A percentile compares a stretch with the other conserved stretches of the same genome.
phyloP scores from a whole-genome alignment of 2,113 vertebrate species.

The Silurus asotus region DNA sequence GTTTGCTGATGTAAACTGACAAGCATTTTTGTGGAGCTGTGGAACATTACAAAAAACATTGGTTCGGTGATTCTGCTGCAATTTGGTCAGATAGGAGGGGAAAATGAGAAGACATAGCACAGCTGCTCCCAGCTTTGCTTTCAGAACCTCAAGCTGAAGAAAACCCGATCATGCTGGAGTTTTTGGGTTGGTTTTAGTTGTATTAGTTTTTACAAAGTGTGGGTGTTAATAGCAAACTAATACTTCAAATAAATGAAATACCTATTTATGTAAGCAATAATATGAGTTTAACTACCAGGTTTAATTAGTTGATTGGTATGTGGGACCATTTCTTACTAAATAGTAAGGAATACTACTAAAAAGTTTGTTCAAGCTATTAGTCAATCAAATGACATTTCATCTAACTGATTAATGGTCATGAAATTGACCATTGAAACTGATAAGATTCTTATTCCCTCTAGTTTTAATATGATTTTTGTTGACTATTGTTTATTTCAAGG shows the following conservation, averaged over 20 bases:
- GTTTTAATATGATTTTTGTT: neutral
- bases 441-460: neutral
- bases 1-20: conserved; percentile 51
- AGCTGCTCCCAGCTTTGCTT: conserved; percentile 56
- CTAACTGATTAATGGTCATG: neutral
- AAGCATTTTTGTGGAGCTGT: conserved; percentile 46
- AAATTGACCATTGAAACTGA: neutral
- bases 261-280: neutral
- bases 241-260: neutral
- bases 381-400: neutral
- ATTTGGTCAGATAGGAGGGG: conserved; percentile 49
- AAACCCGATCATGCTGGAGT: conserved; percentile 22
- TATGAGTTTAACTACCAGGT: neutral
- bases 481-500: neutral
- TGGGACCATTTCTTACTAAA: neutral
- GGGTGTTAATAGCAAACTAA: neutral
- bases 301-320: neutral
- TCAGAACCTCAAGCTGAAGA: conserved; percentile 31
- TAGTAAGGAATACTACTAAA: neutral
- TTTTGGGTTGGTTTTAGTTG: conserved; percentile 6
- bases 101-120: conserved; percentile 57
- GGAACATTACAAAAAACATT: conserved; percentile 52
- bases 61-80: conserved; percentile 49
- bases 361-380: neutral
- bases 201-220: neutral